Percentiles rank a stretch among this genome's conserved stretches.
Evolutionary conservation across 2,888 invertebrate genomes (phyloP).

Genomic region (Nymphalis urticae): DNA sequence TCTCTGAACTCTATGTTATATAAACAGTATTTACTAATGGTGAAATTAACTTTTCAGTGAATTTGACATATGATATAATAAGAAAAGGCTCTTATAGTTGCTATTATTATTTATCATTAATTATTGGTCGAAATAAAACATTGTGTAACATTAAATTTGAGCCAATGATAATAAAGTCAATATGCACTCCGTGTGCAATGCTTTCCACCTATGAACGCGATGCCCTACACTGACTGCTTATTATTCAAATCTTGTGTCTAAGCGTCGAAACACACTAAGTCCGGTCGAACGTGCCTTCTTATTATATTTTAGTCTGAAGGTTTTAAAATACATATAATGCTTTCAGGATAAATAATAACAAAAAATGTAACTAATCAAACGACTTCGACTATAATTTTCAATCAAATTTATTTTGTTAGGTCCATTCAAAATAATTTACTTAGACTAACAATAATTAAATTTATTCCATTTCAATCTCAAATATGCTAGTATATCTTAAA

Average conservation of each 20-base stretch:
- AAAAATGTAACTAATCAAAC: no score
- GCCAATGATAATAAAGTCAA: not conserved
- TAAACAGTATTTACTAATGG: not conserved
- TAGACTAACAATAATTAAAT: no score
- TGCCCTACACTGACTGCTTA: conserved; percentile 23
- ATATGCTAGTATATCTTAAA: no score
- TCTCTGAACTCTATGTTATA: not conserved
- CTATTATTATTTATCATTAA: not conserved
- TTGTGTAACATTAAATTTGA: not conserved
- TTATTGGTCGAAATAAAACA: not conserved
- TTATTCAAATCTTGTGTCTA: conserved; percentile 29
- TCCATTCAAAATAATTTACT: no score
- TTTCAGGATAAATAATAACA: no score
- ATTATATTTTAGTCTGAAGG: conserved; percentile 3
- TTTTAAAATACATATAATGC: not conserved
- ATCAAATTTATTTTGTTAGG: no score
- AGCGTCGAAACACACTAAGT: conserved; percentile 27
- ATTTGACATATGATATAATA: not conserved
- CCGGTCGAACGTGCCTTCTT: conserved; percentile 22
- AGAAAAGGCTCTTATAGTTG: not conserved
- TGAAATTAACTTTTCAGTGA: not conserved
- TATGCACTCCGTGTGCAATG: conserved; percentile 9
- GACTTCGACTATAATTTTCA: no score
- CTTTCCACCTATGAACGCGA: conserved; percentile 29
- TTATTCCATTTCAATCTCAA: no score